Base-by-base conservation (phyloP, 2,113 vertebrate genomes). In the Heloderma charlesbogerti region DNA sequence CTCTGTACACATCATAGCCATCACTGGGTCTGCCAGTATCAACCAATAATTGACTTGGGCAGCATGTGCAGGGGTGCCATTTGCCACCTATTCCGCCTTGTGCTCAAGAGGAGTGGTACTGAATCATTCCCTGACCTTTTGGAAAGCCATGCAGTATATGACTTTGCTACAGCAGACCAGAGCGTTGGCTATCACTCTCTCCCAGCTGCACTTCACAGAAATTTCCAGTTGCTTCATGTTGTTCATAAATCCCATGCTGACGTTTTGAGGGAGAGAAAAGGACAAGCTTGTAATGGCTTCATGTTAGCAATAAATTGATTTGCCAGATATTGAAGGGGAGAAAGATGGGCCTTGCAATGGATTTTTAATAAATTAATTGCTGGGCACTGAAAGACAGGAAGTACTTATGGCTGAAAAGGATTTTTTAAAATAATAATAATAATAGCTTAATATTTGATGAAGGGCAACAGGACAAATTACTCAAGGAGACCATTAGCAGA, bases 241-340 rank as follows among this genome's bases (percentile, higher is more conserved):
- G 13, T 67, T 85, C 77, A 85, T 85, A 90, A 84, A 90, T 77
- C 34, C 37, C 40, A 34, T 8, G 10, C 69, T 84, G 54, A 81
- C 29, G 45, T 71, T 69, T 67, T n/a, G 34, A 85, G 45, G 84
- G 80, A 78, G 63, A 54, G 2, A 66, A 84, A 77, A 77, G 43
- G 16, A 77, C 54, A 63, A 66, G 31, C 72, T 51, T 66, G 7
- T 78, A 85, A 84, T 31, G 8, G 10, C 67, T 90, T 67, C 72
- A 37, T 27, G 31, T 85, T 84, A 37, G 22, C 54, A 51, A 77
- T 85, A 90, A 85, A 85, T 90, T 84, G 66, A 90, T 84, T 86
- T 90, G 78, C 43, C 43, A 85, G 60, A 77, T 69, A 69, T 8
- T 51, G 87, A 81, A 88, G 87, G 12, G 48, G 22, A 29, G 60